phyloP scores from a whole-genome alignment of 2,888 invertebrate genomes.

The Linyphia triangularis region DNA sequence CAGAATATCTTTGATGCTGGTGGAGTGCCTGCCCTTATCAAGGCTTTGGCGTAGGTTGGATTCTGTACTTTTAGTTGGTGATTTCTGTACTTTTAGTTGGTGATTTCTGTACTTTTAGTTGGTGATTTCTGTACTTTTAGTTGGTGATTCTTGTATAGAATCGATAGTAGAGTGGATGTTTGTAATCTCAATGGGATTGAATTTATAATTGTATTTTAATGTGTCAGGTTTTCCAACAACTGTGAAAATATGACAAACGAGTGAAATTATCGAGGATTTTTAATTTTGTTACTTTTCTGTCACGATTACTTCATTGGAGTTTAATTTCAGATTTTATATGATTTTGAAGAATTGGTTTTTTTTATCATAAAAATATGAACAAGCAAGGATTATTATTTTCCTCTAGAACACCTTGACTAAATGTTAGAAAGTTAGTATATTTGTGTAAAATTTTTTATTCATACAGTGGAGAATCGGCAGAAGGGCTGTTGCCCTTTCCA shows the following conservation, averaged over 20 bases:
- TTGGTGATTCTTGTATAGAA: not conserved
- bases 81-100: not conserved
- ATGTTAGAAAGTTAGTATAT: no score
- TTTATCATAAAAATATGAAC: no score
- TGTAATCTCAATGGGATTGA: no score
- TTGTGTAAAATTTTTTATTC: no score
- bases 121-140: not conserved
- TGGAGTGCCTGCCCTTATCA: conserved; percentile 97
- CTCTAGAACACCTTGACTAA: no score
- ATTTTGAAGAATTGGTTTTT: no score
- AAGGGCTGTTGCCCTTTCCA: no score
- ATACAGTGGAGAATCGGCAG: no score
- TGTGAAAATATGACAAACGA: not conserved
- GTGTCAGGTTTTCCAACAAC: not conserved
- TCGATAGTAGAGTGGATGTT: not conserved
- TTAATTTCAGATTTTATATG: no score
- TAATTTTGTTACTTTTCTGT: not conserved
- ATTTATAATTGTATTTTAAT: not conserved
- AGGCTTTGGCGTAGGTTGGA: conserved; percentile 86
- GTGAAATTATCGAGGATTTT: not conserved
- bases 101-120: not conserved
- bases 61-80: not conserved
- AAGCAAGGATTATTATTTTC: no score
- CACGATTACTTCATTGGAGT: no score
- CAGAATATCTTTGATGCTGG: conserved; percentile 99